Conservation (phyloP, 1,140 invertebrate genomes). For the Eurosta solidaginis region DNA sequence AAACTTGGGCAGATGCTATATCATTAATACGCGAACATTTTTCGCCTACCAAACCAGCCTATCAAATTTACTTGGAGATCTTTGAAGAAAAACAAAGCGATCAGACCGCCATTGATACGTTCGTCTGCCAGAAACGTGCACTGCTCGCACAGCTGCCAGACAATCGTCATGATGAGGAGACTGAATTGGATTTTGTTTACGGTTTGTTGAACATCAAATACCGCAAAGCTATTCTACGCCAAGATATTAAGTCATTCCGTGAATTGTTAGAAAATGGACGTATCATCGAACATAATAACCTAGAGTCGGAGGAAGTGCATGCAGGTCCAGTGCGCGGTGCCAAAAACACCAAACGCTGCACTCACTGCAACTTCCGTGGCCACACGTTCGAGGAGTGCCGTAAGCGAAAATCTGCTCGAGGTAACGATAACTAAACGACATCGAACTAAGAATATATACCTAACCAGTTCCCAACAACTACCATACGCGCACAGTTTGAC, state of each 20-base stretch:
- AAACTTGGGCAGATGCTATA: slow-evolving; percentile 50
- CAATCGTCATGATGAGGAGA: slow-evolving; percentile 52
- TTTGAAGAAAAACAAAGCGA: slow-evolving; percentile 51
- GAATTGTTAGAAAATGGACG: slow-evolving; percentile 52
- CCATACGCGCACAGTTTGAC: neutral
- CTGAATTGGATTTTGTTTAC: slow-evolving; percentile 54
- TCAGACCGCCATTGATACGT: slow-evolving; percentile 47
- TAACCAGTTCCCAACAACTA: neutral
- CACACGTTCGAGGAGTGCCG: slow-evolving; percentile 33
- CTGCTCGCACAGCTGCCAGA: slow-evolving; percentile 53
- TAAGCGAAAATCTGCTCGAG: slow-evolving; percentile 20
- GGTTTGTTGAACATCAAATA: slow-evolving; percentile 53
- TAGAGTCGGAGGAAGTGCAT: slow-evolving; percentile 21
- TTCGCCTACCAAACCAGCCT: slow-evolving; percentile 50
- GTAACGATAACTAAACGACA: neutral
- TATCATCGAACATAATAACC: slow-evolving; percentile 45
- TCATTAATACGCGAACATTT: slow-evolving; percentile 49
- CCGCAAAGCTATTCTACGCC: slow-evolving; percentile 50
- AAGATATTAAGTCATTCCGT: slow-evolving; percentile 43
- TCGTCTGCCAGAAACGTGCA: slow-evolving; percentile 52
- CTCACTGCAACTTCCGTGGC: slow-evolving; percentile 35
- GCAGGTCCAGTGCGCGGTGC: slow-evolving; percentile 26
- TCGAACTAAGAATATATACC: neutral
- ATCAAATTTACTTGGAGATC: slow-evolving; percentile 55
- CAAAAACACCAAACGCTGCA: slow-evolving; percentile 34